Percentiles rank a stretch among this genome's conserved stretches.
Evolutionary conservation across 2,888 invertebrate species (phyloP).

Genomic region (Parthenolecanium corni): DNA sequence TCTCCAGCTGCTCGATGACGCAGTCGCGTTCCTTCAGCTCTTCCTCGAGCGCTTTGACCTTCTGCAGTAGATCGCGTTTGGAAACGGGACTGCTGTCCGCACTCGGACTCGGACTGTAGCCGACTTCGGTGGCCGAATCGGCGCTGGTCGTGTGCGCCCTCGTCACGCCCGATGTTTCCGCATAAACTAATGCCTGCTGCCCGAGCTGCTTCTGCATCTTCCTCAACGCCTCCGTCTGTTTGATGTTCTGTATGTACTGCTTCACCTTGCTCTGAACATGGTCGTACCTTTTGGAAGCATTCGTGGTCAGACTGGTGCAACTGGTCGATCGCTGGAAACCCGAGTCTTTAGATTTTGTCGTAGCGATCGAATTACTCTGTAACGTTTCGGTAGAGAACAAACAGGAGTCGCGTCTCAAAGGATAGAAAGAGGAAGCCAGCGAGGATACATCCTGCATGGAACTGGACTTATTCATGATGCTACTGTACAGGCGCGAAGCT

Average conservation of each 20-base stretch:
- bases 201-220: constrained; percentile 28
- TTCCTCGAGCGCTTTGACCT: constrained; percentile 23
- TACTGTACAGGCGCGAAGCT: not conserved
- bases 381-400: constrained; percentile 31
- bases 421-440: constrained; percentile 28
- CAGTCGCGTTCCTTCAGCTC: constrained; percentile 24
- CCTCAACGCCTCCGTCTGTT: constrained; percentile 31
- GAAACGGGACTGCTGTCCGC: constrained; percentile 8
- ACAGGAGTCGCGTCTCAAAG: constrained; percentile 29
- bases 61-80: constrained; percentile 19
- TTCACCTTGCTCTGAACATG: constrained; percentile 36
- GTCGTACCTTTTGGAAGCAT: constrained; percentile 33
- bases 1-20: constrained; percentile 25
- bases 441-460: constrained; percentile 33
- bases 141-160: constrained; percentile 2
- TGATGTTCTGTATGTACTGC: constrained; percentile 35
- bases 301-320: constrained; percentile 33
- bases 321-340: constrained; percentile 34
- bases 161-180: not conserved
- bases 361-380: constrained; percentile 31
- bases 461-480: constrained; percentile 30
- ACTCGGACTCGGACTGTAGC: not conserved
- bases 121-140: not conserved
- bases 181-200: not conserved
- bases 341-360: constrained; percentile 33